A percentile compares a stretch with the other conserved stretches of the same genome.
Evolutionary conservation across 2,113 vertebrate species (phyloP).

Genomic region (Rhynchopsitta pachyrhyncha): DNA sequence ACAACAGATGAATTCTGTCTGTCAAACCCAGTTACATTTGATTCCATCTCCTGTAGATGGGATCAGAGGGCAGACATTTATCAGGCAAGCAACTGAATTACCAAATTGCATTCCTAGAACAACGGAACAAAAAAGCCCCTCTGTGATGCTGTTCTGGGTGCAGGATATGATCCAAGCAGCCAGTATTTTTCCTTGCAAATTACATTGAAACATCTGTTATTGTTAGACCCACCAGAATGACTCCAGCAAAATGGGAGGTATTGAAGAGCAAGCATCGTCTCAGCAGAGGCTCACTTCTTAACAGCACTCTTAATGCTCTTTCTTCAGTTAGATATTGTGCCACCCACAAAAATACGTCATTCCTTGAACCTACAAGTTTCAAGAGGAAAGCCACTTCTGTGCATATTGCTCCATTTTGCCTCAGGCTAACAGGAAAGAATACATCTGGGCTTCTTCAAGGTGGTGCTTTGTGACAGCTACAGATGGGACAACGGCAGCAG

Average conservation of each 20-base stretch:
- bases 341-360: neutral
- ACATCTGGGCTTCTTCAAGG: neutral
- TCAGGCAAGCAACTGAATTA: slow-evolving; percentile 52
- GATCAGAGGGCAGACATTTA: slow-evolving; percentile 61
- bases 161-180: neutral
- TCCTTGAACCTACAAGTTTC: neutral
- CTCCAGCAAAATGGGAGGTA: neutral
- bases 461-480: neutral
- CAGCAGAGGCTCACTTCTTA: neutral
- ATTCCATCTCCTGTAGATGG: slow-evolving; percentile 44
- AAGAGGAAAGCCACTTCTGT: neutral
- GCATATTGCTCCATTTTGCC: neutral
- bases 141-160: neutral
- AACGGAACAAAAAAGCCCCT: neutral
- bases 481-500: neutral
- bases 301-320: neutral
- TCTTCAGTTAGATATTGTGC: neutral
- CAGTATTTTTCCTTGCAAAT: neutral
- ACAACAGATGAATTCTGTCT: slow-evolving; percentile 47
- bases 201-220: slow-evolving; percentile 5
- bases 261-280: neutral
- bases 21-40: slow-evolving; percentile 57
- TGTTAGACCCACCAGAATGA: neutral
- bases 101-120: slow-evolving; percentile 42
- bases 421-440: neutral